phyloP scores from a whole-genome alignment of 1,140 invertebrate species.

The Caenorhabditis latens region DNA sequence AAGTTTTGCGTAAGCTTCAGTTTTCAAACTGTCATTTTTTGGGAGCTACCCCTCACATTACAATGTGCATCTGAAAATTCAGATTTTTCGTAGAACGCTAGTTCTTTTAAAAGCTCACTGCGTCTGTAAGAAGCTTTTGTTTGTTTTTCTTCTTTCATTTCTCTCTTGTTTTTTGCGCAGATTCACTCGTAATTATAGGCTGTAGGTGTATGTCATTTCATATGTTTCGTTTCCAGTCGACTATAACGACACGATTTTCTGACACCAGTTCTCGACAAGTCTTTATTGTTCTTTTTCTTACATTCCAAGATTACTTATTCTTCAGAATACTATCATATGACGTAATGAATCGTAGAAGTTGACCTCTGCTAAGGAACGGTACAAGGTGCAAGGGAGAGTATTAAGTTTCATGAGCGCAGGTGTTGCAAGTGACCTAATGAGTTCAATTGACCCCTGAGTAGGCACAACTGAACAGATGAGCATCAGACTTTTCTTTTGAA shows the following conservation, averaged over 20 bases:
- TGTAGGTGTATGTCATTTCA: neutral
- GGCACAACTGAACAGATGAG: too few species aligned
- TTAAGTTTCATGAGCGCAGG: neutral
- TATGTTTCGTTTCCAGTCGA: conserved; percentile 3
- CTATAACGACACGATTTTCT: neutral
- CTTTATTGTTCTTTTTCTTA: neutral
- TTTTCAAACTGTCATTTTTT: too few species aligned
- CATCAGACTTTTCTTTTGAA: too few species aligned
- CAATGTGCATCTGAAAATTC: too few species aligned
- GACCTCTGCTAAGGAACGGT: neutral
- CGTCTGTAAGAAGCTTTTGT: neutral
- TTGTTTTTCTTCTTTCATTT: neutral
- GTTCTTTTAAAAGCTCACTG: too few species aligned
- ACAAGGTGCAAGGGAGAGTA: neutral
- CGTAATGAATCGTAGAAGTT: neutral
- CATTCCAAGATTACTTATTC: neutral
- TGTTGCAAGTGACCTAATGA: conserved; percentile 3
- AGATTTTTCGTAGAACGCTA: too few species aligned
- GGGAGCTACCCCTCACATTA: too few species aligned
- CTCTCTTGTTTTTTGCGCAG: neutral
- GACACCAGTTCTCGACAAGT: neutral
- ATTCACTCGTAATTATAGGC: conserved; percentile 41
- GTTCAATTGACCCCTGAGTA: too few species aligned
- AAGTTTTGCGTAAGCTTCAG: neutral
- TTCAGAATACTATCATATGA: too few species aligned